phyloP scores from a whole-genome alignment of 2,888 invertebrate species.

The Entomobrya proxima region DNA sequence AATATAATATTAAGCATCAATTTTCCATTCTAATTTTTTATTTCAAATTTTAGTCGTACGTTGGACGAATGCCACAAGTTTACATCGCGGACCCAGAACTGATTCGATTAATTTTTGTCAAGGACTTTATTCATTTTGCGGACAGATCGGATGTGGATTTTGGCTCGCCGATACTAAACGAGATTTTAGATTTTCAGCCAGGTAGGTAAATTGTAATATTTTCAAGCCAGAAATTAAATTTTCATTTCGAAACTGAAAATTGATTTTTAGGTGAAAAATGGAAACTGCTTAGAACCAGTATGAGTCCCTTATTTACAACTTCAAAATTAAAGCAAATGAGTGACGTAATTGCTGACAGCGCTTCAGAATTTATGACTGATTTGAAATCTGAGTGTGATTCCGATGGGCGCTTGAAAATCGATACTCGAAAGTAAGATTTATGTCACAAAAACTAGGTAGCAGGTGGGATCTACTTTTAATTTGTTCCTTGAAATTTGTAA shows the following conservation, averaged over 20 bases:
- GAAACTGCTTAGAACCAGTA: conserved; percentile 65
- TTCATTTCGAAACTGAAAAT: no score
- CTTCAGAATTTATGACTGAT: conserved; percentile 58
- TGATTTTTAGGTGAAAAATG: conserved; percentile 70
- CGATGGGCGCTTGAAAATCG: conserved; percentile 62
- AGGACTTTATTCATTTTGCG: conserved; percentile 68
- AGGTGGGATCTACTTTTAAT: no score
- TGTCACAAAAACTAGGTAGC: neutral
- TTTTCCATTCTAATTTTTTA: neutral
- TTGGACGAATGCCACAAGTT: conserved; percentile 70
- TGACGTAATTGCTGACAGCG: conserved; percentile 30
- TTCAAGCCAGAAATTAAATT: neutral
- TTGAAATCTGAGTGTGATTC: conserved; percentile 51
- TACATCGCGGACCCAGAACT: conserved; percentile 71
- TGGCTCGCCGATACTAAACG: conserved; percentile 67
- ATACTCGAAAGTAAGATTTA: conserved; percentile 64
- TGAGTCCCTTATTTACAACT: conserved; percentile 68
- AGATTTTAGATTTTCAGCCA: conserved; percentile 71
- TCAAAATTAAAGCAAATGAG: conserved; percentile 69
- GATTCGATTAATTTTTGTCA: conserved; percentile 69
- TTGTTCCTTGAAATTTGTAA: conserved; percentile 3
- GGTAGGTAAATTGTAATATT: conserved; percentile 31
- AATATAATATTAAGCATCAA: neutral
- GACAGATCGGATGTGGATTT: conserved; percentile 61
- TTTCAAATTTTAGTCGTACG: conserved; percentile 65